These are phyloP conservation scores for Mobula hypostoma DNA, from an alignment of 2,113 vertebrate genomes.

Conservation along the genomic window DNA sequence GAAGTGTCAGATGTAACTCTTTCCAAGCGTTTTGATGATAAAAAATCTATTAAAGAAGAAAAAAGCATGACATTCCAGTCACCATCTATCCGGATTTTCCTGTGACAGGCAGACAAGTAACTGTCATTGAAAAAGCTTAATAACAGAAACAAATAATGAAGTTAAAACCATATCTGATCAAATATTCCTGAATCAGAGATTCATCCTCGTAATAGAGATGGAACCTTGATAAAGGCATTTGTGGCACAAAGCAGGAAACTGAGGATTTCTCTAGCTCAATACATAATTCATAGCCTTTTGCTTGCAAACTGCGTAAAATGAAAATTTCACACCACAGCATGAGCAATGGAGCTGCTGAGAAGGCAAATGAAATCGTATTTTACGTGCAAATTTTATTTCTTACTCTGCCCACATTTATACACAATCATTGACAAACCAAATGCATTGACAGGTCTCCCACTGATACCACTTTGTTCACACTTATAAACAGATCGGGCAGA, in stretches of 20 bases:
- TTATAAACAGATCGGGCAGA: constrained; percentile 71
- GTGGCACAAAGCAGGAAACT: constrained; percentile 96
- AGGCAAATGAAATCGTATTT: constrained; percentile 76
- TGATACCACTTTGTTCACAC: constrained; percentile 67
- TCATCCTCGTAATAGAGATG: constrained; percentile 99
- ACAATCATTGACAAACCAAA: constrained; percentile 71
- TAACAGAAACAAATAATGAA: constrained; percentile 77
- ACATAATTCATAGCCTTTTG: constrained; percentile 97
- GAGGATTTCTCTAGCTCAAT: constrained; percentile 97
- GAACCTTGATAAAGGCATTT: constrained; percentile 90
- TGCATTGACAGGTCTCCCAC: constrained; percentile 71
- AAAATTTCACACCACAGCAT: constrained; percentile 97
- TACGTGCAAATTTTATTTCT: constrained; percentile 71
- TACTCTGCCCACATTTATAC: constrained; percentile 70
- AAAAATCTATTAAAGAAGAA: constrained; percentile 31
- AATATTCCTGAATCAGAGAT: constrained; percentile 88
- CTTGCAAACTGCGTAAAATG: constrained; percentile 99
- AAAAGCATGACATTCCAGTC: constrained; percentile 52
- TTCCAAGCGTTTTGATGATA: neutral
- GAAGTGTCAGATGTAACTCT: constrained; percentile 29
- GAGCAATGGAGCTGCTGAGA: constrained; percentile 77
- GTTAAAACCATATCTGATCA: constrained; percentile 80
- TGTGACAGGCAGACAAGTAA: constrained; percentile 37
- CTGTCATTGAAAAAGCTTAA: constrained; percentile 47
- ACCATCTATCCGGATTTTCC: constrained; percentile 36